Percentiles rank a stretch among this genome's conserved stretches.
Conservation (phyloP, 2,113 vertebrate species). For the Oxygymnocypris stewartii region DNA sequence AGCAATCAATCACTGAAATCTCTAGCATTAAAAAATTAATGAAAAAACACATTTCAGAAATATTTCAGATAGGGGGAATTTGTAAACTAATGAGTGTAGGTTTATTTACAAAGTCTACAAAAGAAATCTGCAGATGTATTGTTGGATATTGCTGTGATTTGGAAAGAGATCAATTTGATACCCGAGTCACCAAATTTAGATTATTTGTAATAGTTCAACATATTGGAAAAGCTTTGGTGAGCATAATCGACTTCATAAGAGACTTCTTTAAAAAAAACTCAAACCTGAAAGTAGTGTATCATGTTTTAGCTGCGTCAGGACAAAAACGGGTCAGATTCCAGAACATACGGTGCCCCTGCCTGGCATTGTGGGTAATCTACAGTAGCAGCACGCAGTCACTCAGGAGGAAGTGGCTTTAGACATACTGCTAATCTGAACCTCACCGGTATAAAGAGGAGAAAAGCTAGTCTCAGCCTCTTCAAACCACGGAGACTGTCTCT, state of each 20-base stretch:
- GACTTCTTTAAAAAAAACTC: not conserved
- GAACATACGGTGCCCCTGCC: slow-evolving; percentile 15
- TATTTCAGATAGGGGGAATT: not conserved
- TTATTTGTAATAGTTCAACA: not conserved
- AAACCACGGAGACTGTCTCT: slow-evolving; percentile 1
- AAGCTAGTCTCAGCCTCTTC: not conserved
- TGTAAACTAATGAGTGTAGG: not conserved
- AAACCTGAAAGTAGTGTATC: not conserved
- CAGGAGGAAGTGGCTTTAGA: slow-evolving; percentile 30
- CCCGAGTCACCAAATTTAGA: not conserved
- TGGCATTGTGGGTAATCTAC: slow-evolving; percentile 33
- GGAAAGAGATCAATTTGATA: too few relatives aligned
- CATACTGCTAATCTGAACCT: slow-evolving; percentile 17
- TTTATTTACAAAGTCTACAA: not conserved
- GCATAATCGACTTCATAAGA: not conserved
- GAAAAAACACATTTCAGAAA: not conserved
- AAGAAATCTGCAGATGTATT: not conserved
- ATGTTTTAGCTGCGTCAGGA: not conserved
- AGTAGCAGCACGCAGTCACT: not conserved
- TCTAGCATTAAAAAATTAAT: too few relatives aligned
- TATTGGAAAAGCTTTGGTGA: not conserved
- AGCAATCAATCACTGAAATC: not conserved
- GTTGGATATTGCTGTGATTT: too few relatives aligned
- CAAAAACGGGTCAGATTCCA: not conserved
- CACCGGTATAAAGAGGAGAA: not conserved